Evolutionary conservation across 1,140 invertebrate genomes (phyloP).

Genomic region (Temnothorax nylanderi): DNA sequence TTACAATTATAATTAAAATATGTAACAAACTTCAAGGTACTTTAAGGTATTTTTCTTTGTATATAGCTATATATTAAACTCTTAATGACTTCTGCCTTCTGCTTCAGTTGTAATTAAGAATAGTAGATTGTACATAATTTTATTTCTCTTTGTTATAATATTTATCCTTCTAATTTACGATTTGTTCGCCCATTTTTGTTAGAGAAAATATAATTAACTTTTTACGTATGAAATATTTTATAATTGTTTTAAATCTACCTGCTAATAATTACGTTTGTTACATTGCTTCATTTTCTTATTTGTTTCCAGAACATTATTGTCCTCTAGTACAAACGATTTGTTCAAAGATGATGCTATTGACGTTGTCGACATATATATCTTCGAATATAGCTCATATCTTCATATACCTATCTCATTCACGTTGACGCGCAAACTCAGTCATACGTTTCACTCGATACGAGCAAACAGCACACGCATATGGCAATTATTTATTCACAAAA

Average conservation of each 20-base stretch:
- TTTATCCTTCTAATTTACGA: background rate
- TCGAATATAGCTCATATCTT: background rate
- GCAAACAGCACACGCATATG: constrained; percentile 25
- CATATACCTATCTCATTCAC: constrained; percentile 26
- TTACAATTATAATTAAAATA: background rate
- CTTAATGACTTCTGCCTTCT: background rate
- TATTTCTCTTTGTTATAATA: background rate
- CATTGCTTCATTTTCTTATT: background rate
- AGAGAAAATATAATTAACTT: background rate
- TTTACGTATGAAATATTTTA: background rate
- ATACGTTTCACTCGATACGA: constrained; percentile 6
- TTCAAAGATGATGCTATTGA: background rate
- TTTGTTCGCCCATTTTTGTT: background rate
- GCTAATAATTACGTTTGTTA: background rate
- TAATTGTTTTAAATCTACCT: background rate
- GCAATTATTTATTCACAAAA: constrained; percentile 65
- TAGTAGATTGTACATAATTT: background rate
- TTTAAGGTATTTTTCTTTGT: background rate
- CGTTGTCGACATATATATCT: constrained; percentile 1
- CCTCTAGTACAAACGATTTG: background rate
- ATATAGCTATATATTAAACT: background rate
- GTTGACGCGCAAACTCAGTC: constrained; percentile 22
- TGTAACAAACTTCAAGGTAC: background rate
- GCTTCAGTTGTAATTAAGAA: background rate
- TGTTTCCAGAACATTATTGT: background rate